Base-by-base conservation (phyloP, 2,888 invertebrate genomes). In the Stenodera caucasica region DNA sequence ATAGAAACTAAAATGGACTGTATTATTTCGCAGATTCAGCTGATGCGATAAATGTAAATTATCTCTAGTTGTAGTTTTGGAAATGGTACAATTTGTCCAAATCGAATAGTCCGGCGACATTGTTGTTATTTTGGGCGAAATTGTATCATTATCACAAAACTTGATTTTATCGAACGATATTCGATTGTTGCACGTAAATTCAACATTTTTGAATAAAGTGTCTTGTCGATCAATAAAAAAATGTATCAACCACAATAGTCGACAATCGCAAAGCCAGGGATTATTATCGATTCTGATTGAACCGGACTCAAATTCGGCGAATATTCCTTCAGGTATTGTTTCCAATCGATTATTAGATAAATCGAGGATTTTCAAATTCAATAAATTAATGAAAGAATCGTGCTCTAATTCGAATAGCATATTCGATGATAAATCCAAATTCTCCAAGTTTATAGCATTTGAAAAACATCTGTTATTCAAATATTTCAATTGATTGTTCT, bases 221-320 rank as follows among this genome's bases (percentile, higher is more conserved):
- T 23, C 11, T 5, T 9, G 21, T 9, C 45, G 2, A 14, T 33
- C 26, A n/a, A 9, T 40, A 1, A 78, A 67, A 58, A 84, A 68
- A 5, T 75, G 65, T 61, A 80, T 78, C 4, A 87, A 74, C 79
- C 85, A 84, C n/a, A 75, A 63, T n/a, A 78, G 71, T 0, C 74
- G 68, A 69, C 87, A 88, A 63, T 81, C 75, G 66, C 87, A 88
- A 37, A 80, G 60, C 85, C 85, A 87, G 0, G 72, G 72, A 72
- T 87, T 87, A 21, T 79, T 72, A 7, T 79, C 74, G 33, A 80
- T 67, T 1, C 63, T 49, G 11, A 79, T 35, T 6, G 49, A 55
- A 33, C 71, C 69, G 26, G 9, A 18, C 3, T 21, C 15, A n/a
- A 74, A 49, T 1, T 58, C 32, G 9, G 67, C 58, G 53, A 79